Conservation (phyloP, 2,113 vertebrate species). For the Petaurus breviceps region DNA sequence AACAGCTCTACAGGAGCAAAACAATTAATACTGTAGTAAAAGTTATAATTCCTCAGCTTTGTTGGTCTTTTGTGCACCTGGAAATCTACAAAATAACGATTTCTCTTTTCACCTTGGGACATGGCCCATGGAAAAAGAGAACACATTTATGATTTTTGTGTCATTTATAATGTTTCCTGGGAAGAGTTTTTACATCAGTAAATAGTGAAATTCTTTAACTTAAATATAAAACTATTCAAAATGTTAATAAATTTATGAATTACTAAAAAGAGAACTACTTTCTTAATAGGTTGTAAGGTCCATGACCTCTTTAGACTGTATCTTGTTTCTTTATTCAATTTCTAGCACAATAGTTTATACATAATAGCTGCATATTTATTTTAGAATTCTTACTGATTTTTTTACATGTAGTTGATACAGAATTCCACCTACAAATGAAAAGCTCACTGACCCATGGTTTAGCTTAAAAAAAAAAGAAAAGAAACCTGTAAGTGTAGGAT, state of each 20-base stretch:
- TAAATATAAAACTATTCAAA: too few species aligned
- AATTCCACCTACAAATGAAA: not conserved
- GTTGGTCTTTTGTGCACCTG: too few species aligned
- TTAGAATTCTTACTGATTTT: not conserved
- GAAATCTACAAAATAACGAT: too few species aligned
- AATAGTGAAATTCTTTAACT: too few species aligned
- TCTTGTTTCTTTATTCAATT: not conserved
- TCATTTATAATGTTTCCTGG: not conserved
- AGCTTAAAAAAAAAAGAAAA: too few species aligned
- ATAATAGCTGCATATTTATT: not conserved
- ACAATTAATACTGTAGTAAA: not conserved
- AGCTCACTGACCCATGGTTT: not conserved
- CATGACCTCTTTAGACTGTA: not conserved
- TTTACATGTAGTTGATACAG: too few species aligned
- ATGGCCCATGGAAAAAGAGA: not conserved
- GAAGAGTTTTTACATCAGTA: too few species aligned
- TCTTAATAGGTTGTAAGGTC: not conserved
- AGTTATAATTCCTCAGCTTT: not conserved
- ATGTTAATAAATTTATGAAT: too few species aligned
- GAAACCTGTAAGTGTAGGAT: not conserved
- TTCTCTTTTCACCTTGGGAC: not conserved
- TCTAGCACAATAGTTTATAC: not conserved
- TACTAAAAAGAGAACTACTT: too few species aligned
- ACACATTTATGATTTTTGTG: not conserved
- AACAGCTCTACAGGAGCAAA: conserved; percentile 44